A percentile compares a stretch with the other conserved stretches of the same genome.
These are phyloP conservation scores for Alloplasta piceator DNA, from an alignment of 2,888 invertebrate genomes.

Conservation along the genomic window DNA sequence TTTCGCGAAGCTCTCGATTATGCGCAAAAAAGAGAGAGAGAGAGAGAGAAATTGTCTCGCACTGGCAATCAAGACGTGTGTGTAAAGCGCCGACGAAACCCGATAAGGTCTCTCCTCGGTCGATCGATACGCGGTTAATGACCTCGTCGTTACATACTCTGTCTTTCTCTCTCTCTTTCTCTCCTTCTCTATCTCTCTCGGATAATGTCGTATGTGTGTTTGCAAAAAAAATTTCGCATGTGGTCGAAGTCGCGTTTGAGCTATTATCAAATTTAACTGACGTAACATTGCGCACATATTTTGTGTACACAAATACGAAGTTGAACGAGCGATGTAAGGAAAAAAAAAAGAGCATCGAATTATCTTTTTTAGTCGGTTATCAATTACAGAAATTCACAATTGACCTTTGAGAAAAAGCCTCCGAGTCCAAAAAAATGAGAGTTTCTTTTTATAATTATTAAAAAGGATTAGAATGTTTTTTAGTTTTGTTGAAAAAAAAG, in stretches of 20 bases:
- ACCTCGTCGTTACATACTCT: conserved; percentile 47
- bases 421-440: too few relatives aligned
- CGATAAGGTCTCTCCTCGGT: conserved; percentile 52
- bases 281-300: conserved; percentile 24
- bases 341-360: too few relatives aligned
- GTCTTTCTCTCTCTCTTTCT: conserved; percentile 5
- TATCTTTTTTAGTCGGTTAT: too few relatives aligned
- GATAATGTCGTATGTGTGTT: conserved; percentile 10
- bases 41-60: conserved; percentile 55
- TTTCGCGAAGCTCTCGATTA: too few relatives aligned
- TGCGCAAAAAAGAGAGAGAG: neutral
- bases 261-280: conserved; percentile 41
- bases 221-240: conserved; percentile 52
- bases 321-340: too few relatives aligned
- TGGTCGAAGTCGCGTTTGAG: conserved; percentile 3
- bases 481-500: too few relatives aligned
- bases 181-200: conserved; percentile 6
- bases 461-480: too few relatives aligned
- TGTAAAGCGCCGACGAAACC: conserved; percentile 58
- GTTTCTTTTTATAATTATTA: too few relatives aligned
- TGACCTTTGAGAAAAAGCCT: too few relatives aligned
- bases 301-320: neutral
- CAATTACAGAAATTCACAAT: too few relatives aligned
- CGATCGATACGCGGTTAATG: conserved; percentile 62
- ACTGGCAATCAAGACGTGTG: conserved; percentile 61